These are phyloP conservation scores for Dicycla oo DNA, from an alignment of 2,888 invertebrate genomes.

Conservation along the genomic window DNA sequence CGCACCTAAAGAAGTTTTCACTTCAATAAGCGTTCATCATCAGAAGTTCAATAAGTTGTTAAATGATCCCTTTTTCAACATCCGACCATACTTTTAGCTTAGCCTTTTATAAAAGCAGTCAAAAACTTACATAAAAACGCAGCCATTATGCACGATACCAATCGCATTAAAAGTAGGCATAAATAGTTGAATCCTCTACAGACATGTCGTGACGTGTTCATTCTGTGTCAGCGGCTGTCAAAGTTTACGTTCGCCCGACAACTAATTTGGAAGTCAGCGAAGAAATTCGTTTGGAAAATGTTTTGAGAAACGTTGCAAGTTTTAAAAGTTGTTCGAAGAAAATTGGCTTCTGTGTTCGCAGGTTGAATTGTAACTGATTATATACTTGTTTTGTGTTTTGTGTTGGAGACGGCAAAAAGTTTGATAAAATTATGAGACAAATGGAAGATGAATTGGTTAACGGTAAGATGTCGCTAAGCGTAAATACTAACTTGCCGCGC, in stretches of 20 bases:
- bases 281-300: constrained; percentile 57
- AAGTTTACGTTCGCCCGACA: constrained; percentile 45
- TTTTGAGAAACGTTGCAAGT: constrained; percentile 42
- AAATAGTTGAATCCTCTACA: constrained; percentile 44
- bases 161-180: constrained; percentile 33
- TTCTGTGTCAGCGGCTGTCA: constrained; percentile 57
- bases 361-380: constrained; percentile 48
- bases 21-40: no score
- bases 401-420: constrained; percentile 22
- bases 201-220: constrained; percentile 50
- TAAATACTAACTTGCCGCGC: no score
- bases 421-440: constrained; percentile 32
- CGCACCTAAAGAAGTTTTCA: no score
- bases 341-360: constrained; percentile 50
- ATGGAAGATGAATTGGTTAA: constrained; percentile 15
- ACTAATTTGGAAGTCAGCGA: constrained; percentile 58
- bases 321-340: constrained; percentile 45
- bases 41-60: no score
- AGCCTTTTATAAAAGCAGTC: not conserved
- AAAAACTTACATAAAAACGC: not conserved
- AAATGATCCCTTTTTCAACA: not conserved
- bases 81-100: no score
- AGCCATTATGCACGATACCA: constrained; percentile 27
- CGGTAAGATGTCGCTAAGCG: no score
- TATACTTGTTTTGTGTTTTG: constrained; percentile 38